Conservation (phyloP, 2,113 vertebrate genomes). For the Mastomys coucha region DNA sequence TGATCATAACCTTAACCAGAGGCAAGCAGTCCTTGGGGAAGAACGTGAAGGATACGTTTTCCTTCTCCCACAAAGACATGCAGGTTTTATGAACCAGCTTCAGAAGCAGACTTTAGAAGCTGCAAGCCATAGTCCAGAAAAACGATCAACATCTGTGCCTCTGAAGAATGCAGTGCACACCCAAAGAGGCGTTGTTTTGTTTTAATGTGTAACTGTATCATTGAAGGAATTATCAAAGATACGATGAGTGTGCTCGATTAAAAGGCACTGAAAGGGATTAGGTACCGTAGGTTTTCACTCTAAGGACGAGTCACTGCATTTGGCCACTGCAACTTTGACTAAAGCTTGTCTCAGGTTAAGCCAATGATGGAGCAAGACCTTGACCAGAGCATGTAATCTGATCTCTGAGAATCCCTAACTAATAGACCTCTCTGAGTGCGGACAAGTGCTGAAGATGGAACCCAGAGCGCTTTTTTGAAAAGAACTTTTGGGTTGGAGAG, state of each 20-base stretch:
- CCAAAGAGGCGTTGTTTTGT: constrained; percentile 11
- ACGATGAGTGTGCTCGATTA: constrained; percentile 42
- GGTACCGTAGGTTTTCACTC: constrained; percentile 7
- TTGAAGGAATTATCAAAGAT: constrained; percentile 65
- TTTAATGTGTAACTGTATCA: constrained; percentile 56
- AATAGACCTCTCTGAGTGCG: not conserved
- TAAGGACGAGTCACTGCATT: constrained; percentile 27
- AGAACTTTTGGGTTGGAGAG: not conserved
- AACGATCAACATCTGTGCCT: not conserved
- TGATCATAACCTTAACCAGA: not conserved
- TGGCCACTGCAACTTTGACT: not conserved
- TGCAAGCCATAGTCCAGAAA: not conserved
- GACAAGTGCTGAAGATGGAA: not conserved
- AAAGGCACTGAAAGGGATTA: constrained; percentile 39
- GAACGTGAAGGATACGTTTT: not conserved
- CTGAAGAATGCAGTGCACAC: constrained; percentile 14
- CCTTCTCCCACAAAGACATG: not conserved
- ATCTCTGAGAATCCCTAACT: not conserved
- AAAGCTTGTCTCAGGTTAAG: not conserved
- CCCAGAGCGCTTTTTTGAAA: not conserved
- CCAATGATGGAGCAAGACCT: not conserved
- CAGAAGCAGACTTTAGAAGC: not conserved
- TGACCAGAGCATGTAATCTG: not conserved
- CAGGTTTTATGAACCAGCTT: not conserved
- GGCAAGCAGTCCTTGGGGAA: not conserved